Evolutionary conservation across 2,797 vertebrate species (phyloP).

Genomic region (Platalea minor): DNA sequence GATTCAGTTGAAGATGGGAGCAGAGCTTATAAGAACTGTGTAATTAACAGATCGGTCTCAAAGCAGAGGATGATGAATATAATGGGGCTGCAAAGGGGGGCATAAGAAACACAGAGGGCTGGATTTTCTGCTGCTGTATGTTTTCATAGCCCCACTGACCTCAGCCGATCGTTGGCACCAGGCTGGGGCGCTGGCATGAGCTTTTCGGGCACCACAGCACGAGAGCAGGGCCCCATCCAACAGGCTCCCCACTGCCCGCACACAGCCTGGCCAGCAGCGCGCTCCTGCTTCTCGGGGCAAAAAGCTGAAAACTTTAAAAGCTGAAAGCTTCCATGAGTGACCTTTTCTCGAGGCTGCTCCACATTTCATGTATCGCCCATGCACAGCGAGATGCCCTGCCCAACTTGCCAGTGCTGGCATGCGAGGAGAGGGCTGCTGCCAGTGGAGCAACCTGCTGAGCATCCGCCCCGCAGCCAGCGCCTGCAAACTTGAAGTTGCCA

Average conservation of each 20-base stretch:
- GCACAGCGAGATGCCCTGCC: fast-evolving
- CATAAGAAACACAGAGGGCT: not conserved
- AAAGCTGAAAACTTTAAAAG: not conserved
- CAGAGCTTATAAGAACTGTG: not conserved
- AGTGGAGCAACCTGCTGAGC: not conserved
- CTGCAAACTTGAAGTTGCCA: not conserved
- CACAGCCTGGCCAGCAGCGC: fast-evolving
- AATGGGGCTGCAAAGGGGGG: not conserved
- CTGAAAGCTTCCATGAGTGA: not conserved
- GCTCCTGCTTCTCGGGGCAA: not conserved
- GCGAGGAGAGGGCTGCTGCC: not conserved
- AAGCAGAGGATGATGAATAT: not conserved
- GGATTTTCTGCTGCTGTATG: not conserved
- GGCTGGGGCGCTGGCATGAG: not conserved
- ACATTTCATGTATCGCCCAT: not conserved
- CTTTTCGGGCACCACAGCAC: not conserved
- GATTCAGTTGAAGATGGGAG: not conserved
- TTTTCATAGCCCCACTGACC: not conserved
- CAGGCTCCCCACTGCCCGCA: fast-evolving
- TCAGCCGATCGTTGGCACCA: not conserved
- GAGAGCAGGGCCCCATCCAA: not conserved
- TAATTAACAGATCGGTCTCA: not conserved
- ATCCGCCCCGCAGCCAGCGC: fast-evolving
- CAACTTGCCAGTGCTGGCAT: not conserved
- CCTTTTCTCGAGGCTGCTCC: not conserved